Evolutionary conservation across 2,888 invertebrate genomes (phyloP), one percentile per base, ranked within the genome.

Genomic region (Sarcophaga rosellei): DNA sequence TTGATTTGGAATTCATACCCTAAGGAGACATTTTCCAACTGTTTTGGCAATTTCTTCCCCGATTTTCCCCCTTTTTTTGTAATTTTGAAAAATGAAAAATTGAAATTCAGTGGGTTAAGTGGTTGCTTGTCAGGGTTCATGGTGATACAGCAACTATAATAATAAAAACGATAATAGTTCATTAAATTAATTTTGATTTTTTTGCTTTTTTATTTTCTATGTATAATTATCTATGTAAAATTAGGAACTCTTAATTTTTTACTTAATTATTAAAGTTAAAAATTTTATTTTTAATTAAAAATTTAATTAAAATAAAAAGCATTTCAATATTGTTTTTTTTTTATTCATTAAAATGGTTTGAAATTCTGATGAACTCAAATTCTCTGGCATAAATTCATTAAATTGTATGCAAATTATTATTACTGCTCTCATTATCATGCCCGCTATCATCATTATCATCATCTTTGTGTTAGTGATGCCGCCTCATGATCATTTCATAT

Each of bases 111-210:
- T n/a, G 8, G 45, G 72, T 59, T 79, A 65, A 59, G 59, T 61
- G 47, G 70, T 63, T 35, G 1, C 1, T 81, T 74, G 10, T 53
- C 8, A 35, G 20, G 53, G 12, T 21, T 47, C 59, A 75, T 75
- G 35, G 3, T 35, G 35, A 10, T 35, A 35, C 35, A 35, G 0
- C 35, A 35, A 35, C 35, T 35, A 35, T 10, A 35, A 10, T 10
- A 35, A 35, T 35, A 35, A 81, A 62, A 65, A n/a, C 45, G 45
- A 72, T 63, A 68, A 73, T 66, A 45, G 66, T 45, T 75, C 59
- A 62, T 75, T 57, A 63, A 81, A 63, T 57, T 81, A 69, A 25
- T 44, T 69, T 81, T 75, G 15, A 45, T n/a, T 74, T 63, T 63
- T 23, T 63, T 63, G 15, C 57, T 62, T 4, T 61, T 15, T n/a